Base-by-base conservation (phyloP, 2,888 invertebrate species). In the Drosophila tanythrix region DNA sequence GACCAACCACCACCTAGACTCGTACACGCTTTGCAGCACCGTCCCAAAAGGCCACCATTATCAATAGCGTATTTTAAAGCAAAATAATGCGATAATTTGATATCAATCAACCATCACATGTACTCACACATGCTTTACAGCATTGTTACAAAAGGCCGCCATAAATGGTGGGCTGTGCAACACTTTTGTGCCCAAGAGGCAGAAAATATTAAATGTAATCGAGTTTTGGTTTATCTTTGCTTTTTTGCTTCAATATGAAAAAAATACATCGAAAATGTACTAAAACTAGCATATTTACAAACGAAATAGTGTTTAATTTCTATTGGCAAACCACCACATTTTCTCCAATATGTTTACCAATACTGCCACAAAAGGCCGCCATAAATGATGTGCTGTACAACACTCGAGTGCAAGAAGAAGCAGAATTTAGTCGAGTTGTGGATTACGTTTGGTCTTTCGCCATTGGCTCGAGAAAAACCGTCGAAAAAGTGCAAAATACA, bases 401-500 rank as follows among this genome's bases (percentile, higher is more conserved):
- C 79, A 74, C 78, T 70, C 31, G 48, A 15, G 31, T 25, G 29
- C 29, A 74, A 79, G 75, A 64, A 70, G 59, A 72, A 74, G 63
- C 46, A 70, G 51, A 64, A 66, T 25, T 46, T 52, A 70, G 63
- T 59, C 58, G 60, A 75, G 74, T 70, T 73, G 72, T 79, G 68
- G 85, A 83, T 83, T 83, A 83, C 83, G 83, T 88, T 83, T 81
- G 25, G 68, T 68, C 66, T 71, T 25, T 25, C 15, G 15, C 25
- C 46, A 15, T 62, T 52, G 21, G 68, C 67, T 60, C 46, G 27
- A 29, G 15, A 48, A 79, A 88, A 80, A 74, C 59, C 58, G 8
- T 65, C 13, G 25, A 59, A 76, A 80, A 80, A 72, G 50, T 68
- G 60, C 13, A 10, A 61, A 83, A 83, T 55, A 48, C 33, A 31